Conservation (phyloP, 2,113 vertebrate genomes). For the Macrotis lagotis region DNA sequence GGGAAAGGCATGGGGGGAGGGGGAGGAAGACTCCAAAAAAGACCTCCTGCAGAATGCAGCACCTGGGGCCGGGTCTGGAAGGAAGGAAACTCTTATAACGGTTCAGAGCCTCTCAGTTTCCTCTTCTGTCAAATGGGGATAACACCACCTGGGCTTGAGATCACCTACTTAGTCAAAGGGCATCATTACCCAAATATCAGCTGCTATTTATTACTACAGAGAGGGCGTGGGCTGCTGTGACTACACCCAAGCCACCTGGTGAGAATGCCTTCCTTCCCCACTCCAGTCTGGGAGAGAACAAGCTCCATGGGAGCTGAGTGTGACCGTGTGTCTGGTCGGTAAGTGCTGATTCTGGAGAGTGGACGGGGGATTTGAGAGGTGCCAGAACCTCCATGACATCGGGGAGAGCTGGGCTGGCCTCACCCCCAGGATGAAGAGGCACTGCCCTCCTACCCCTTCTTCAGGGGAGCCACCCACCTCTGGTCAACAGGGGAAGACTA, state of each 20-base stretch:
- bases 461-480: background rate
- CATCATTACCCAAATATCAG: no score
- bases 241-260: background rate
- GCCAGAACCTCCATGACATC: background rate
- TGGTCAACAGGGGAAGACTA: no score
- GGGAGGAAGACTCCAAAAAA: no score
- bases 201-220: background rate
- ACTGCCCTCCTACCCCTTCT: background rate
- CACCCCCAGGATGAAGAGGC: background rate
- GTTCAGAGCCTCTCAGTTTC: background rate
- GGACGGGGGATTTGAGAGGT: background rate
- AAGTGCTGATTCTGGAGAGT: background rate
- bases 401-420: no score
- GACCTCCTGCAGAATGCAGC: no score
- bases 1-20: no score
- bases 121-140: background rate
- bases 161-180: background rate
- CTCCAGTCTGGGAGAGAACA: background rate
- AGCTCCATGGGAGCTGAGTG: background rate
- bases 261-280: background rate
- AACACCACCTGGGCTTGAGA: background rate
- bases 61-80: background rate
- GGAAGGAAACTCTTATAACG: background rate
- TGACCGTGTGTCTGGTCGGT: background rate
- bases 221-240: background rate